Evolutionary conservation across 2,888 invertebrate species (phyloP), one percentile per base, ranked within the genome.

Genomic region (Epistrophe grossulariae): DNA sequence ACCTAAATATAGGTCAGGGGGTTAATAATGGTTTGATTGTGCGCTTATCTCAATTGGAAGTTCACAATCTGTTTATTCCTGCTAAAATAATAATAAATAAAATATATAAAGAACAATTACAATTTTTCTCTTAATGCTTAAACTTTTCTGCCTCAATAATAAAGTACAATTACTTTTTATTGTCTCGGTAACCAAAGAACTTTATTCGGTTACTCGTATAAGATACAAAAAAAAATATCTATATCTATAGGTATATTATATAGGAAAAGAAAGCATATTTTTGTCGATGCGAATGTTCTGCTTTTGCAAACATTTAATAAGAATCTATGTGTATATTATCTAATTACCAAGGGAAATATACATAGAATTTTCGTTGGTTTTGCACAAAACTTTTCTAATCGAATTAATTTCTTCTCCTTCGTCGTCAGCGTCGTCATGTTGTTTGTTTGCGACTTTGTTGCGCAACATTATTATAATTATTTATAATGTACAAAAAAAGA

Each of bases 361-460:
- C 24, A 24, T 24, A 5, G 15, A 70, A 55, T 70, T n/a, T n/a
- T 70, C 40, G 72, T 84, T 84, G 80, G 80, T 77, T 77, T 84
- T 11, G 72, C 24, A 45, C n/a, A 48, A 70, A 83, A 84, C 84
- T 84, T 84, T 84, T 77, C 84, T 77, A 68, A 84, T 80, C 84
- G 76, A 80, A 84, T 84, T 80, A 80, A 84, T 84, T 55, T 80
- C 43, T 57, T 31, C 43, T 48, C 50, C 1, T 35, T 7, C 35
- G 35, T 35, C 35, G 35, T 35, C 9, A 6, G 1, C 35, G 35
- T 35, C 35, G 35, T 35, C 35, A 35, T 35, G 35, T 9, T 35
- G 24, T 45, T n/a, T 15, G 40, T 11, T 40, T 11, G 66, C 31
- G 48, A 31, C 35, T 28, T 31, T 66, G 45, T 64, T 50, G 35